These are phyloP conservation scores for Leptopilina drosophilae DNA, from an alignment of 2,888 invertebrate species.

Conservation along the genomic window DNA sequence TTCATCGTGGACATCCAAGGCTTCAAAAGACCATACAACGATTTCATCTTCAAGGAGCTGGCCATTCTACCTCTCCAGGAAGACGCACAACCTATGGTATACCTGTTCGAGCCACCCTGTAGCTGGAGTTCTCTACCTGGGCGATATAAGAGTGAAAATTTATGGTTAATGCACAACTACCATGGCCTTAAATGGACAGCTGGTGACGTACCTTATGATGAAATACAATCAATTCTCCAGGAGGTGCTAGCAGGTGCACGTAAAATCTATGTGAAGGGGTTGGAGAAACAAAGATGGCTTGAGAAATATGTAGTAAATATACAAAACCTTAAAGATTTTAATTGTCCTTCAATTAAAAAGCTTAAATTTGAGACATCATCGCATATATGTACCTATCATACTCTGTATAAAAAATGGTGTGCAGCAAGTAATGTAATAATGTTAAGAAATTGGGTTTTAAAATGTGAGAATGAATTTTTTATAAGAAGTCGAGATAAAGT, in stretches of 20 bases:
- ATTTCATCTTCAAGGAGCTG: constrained; percentile 49
- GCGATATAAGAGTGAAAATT: constrained; percentile 37
- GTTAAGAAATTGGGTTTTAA: background rate
- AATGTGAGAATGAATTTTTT: background rate
- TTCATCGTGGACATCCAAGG: constrained; percentile 47
- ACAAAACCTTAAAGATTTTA: too few species aligned
- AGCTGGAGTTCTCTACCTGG: constrained; percentile 38
- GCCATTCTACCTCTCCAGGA: constrained; percentile 37
- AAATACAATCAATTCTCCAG: too few species aligned
- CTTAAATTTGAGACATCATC: background rate
- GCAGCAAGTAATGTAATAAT: background rate
- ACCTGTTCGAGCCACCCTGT: constrained; percentile 45
- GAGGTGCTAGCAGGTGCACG: too few species aligned
- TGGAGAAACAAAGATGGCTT: too few species aligned
- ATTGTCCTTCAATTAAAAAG: constrained; percentile 6
- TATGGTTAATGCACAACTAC: constrained; percentile 11
- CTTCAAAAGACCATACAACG: constrained; percentile 42
- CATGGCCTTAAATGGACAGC: constrained; percentile 19
- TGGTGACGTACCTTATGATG: constrained; percentile 15
- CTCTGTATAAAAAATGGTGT: constrained; percentile 8
- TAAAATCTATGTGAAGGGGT: too few species aligned
- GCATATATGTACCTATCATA: background rate
- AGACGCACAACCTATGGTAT: constrained; percentile 19
- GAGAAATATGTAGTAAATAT: too few species aligned
- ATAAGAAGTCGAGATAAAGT: background rate